A percentile compares a stretch with the other conserved stretches of the same genome.
Evolutionary conservation across 1,140 invertebrate species (phyloP).

Genomic region (Ephestia elutella): DNA sequence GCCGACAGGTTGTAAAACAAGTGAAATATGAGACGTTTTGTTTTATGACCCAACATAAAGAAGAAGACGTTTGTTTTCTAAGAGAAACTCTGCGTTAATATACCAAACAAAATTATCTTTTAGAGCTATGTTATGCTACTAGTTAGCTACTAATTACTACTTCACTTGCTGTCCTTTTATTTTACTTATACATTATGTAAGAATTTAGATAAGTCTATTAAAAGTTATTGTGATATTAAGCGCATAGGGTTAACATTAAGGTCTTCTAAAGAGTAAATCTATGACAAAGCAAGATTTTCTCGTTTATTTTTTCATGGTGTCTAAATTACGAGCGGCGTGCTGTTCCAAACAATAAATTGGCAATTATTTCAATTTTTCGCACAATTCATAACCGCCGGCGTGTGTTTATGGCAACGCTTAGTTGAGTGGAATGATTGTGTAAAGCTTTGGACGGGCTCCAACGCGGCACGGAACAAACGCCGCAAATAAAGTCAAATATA

Average conservation of each 20-base stretch:
- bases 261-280: too few species aligned
- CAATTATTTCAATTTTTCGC: constrained; percentile 70
- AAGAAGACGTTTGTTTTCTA: constrained; percentile 21
- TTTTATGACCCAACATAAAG: constrained; percentile 22
- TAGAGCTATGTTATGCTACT: background rate
- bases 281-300: too few species aligned
- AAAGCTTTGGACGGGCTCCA: constrained; percentile 69
- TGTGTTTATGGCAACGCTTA: constrained; percentile 71
- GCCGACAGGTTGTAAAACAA: constrained; percentile 27
- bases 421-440: constrained; percentile 73
- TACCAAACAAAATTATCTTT: constrained; percentile 1
- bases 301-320: background rate
- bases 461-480: constrained; percentile 56
- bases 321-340: background rate
- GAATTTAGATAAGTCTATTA: too few species aligned
- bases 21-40: constrained; percentile 25
- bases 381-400: constrained; percentile 68
- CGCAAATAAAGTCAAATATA: constrained; percentile 69
- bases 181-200: background rate
- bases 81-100: background rate
- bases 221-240: too few species aligned
- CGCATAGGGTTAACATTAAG: too few species aligned
- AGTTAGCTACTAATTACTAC: background rate
- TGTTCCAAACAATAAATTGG: constrained; percentile 40
- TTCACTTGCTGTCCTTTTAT: background rate